Percentiles rank a stretch among this genome's conserved stretches.
These are phyloP conservation scores for Ichneumon xanthorius DNA, from an alignment of 2,888 invertebrate genomes.

Conservation along the genomic window DNA sequence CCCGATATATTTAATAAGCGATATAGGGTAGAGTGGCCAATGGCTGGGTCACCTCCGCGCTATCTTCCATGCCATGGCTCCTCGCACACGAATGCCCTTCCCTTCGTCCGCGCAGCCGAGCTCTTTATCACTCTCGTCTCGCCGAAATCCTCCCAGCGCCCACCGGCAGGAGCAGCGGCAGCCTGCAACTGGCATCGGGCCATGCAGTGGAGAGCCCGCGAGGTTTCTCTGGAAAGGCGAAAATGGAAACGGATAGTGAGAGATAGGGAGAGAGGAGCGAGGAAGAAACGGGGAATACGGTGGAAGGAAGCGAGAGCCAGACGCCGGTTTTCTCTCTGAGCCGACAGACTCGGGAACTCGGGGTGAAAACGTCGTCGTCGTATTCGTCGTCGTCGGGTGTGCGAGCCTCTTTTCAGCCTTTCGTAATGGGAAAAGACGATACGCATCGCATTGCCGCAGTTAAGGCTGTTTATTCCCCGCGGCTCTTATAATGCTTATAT, in stretches of 20 bases:
- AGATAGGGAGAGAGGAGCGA: slow-evolving; percentile 41
- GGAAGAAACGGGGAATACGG: slow-evolving; percentile 37
- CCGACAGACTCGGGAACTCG: slow-evolving; percentile 44
- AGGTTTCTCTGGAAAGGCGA: slow-evolving; percentile 69
- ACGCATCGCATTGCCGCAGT: slow-evolving; percentile 81
- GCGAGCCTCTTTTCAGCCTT: slow-evolving; percentile 63
- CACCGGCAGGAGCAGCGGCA: slow-evolving; percentile 42
- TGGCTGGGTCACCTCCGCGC: background rate
- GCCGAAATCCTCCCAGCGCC: slow-evolving; percentile 53
- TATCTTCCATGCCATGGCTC: slow-evolving; percentile 14
- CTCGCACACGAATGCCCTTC: slow-evolving; percentile 16
- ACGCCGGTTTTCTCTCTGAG: slow-evolving; percentile 39
- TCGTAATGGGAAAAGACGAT: slow-evolving; percentile 83
- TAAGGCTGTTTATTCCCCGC: slow-evolving; percentile 80
- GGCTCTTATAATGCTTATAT: slow-evolving; percentile 78
- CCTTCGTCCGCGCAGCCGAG: slow-evolving; percentile 22
- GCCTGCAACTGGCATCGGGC: slow-evolving; percentile 80
- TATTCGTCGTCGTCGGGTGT: slow-evolving; percentile 1
- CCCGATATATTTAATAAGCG: background rate
- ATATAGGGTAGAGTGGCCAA: slow-evolving; percentile 20
- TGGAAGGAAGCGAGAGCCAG: slow-evolving; percentile 56
- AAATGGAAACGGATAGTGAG: slow-evolving; percentile 76
- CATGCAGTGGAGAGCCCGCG: slow-evolving; percentile 72
- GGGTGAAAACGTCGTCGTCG: slow-evolving; percentile 52
- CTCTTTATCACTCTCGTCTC: slow-evolving; percentile 68